Base-by-base conservation (phyloP, 2,888 invertebrate species). In the Leptinotarsa juncta region DNA sequence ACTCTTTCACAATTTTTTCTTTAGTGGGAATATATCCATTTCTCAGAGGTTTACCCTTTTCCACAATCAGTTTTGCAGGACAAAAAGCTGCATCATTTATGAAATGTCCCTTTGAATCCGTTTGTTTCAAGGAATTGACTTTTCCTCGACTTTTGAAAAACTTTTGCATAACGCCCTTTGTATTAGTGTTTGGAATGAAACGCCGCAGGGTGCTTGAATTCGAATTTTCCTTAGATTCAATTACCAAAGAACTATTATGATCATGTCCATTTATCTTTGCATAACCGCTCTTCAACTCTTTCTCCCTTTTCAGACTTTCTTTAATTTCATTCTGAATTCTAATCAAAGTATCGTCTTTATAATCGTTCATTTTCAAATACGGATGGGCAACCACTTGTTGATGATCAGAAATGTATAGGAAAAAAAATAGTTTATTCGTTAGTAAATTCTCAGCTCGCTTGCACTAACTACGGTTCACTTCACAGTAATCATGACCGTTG, bases 291-390 rank as follows among this genome's bases (percentile, higher is more conserved):
- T 92, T 90, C 81, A 96, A 92, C 85, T 95, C 96, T 84, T 94
- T 91, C 88, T 97, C 97, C 80, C 96, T 90, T 84, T 95, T 93
- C 71, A 94, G 93, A 76, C 95, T 95, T 89, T 95, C 95, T 83
- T 94, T 93, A 83, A 97, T 96, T 90, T 97, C 97, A 85, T 93
- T 92, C 89, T 97, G 96, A 87, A 97, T 96, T 87, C 96, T 92
- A 84, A 92, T 91, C 84, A 95, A 89, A 79, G 94, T 94, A 88
- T 53, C 32, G 32, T 82, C 71, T 16, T 71, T 50, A 10, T 48
- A n/a, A 18, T 57, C 53, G 50, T 67, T 74, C 74, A 77, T 79
- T 10, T 73, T 73, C 42, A 67, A 50, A 20, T 14, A 14, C 20
- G 20, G 15, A 4, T 15, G 18, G 20, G 26, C 18, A 53, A 60